phyloP scores from a whole-genome alignment of 2,797 vertebrate genomes.

The Cirrhinus mrigala region DNA sequence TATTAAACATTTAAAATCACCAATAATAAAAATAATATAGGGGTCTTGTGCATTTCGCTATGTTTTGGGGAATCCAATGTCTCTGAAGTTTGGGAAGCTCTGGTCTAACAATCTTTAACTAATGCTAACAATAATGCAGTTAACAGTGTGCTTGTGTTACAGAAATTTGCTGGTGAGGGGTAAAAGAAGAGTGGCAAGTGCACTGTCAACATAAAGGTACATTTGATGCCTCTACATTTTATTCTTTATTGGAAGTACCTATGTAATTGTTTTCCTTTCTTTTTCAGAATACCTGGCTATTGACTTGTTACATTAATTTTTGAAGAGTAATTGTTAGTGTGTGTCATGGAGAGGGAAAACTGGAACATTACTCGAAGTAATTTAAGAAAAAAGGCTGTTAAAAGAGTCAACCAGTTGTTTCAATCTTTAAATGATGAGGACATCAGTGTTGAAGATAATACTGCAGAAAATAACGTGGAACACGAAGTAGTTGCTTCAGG shows the following conservation, averaged over 20 bases:
- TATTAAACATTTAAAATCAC: too few relatives aligned
- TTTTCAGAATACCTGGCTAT: too few relatives aligned
- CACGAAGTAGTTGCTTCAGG: not conserved
- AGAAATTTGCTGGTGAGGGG: not conserved
- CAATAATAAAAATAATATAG: too few relatives aligned
- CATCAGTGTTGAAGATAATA: not conserved
- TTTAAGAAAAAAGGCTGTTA: conserved; percentile 22
- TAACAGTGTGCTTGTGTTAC: not conserved
- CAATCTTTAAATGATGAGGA: not conserved
- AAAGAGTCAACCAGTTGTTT: not conserved
- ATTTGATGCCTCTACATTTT: not conserved
- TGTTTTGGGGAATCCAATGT: too few relatives aligned
- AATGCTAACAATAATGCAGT: too few relatives aligned
- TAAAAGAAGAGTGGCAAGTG: not conserved
- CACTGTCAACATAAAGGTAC: not conserved
- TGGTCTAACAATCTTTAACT: too few relatives aligned
- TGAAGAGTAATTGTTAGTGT: too few relatives aligned
- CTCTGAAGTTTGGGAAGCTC: too few relatives aligned
- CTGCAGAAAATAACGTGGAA: not conserved
- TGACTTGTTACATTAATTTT: too few relatives aligned
- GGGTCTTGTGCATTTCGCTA: too few relatives aligned
- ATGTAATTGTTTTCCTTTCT: not conserved
- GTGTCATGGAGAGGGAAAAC: not conserved
- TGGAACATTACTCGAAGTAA: not conserved
- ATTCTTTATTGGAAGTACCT: too few relatives aligned